Evolutionary conservation across 1,140 invertebrate species (phyloP).

Genomic region (Drosophila aff.): DNA sequence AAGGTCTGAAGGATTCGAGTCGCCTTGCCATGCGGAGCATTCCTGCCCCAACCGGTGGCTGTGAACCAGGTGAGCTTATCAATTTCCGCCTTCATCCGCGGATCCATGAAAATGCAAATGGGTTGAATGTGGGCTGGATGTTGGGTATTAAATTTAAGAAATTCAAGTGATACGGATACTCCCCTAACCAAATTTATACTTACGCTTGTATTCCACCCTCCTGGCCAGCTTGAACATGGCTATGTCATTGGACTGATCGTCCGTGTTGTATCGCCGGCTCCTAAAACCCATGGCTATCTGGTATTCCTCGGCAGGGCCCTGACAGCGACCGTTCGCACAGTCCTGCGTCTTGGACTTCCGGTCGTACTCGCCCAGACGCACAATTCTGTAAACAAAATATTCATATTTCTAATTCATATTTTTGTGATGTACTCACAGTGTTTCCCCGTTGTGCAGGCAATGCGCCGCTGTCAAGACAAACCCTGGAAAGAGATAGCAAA

Average conservation of each 20-base stretch:
- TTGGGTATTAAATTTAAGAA: too few relatives aligned
- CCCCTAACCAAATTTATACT: neutral
- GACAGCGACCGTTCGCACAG: neutral
- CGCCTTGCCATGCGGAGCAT: neutral
- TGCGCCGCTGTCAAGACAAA: constrained; percentile 13
- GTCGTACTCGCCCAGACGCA: constrained; percentile 7
- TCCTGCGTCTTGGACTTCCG: neutral
- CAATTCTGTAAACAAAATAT: neutral
- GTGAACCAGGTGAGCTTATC: constrained; percentile 11
- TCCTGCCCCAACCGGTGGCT: constrained; percentile 9
- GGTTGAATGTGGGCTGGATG: constrained; percentile 3
- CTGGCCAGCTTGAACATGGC: constrained; percentile 1
- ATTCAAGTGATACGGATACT: neutral
- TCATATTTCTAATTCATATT: neutral
- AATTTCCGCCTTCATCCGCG: neutral
- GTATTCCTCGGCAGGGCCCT: constrained; percentile 7
- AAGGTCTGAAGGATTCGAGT: constrained; percentile 1
- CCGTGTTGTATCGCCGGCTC: neutral
- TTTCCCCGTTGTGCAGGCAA: neutral
- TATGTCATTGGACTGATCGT: constrained; percentile 4
- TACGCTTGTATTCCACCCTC: constrained; percentile 11
- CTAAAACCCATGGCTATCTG: neutral
- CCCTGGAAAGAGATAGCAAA: neutral
- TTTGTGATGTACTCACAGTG: neutral
- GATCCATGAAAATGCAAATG: constrained; percentile 8